Evolutionary conservation across 1,140 invertebrate species (phyloP), one percentile per base, ranked within the genome.

Genomic region (Eupeodes corollae): DNA sequence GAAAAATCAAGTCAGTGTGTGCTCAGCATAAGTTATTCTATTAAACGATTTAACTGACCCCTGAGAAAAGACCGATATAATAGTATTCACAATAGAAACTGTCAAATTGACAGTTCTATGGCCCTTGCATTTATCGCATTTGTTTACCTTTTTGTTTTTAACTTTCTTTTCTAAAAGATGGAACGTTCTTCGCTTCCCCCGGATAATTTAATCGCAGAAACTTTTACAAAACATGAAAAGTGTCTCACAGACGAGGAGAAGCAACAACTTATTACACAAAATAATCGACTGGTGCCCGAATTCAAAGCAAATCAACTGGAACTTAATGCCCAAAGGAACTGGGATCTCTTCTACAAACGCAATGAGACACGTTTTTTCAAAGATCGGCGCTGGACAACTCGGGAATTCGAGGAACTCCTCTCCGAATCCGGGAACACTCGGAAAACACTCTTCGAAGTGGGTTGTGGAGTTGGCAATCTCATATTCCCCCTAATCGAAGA

Each of bases 271-370:
- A 63, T 73, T 34, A 68, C 69, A 1, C 87, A 90, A 70, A 75
- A 91, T 62, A 75, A 73, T 1, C 74, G 86, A 12, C 55, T 88
- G 9, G 79, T 95, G 1, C 69, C 78, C 0, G 75, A 80, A 52
- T 88, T 86, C 69, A 86, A 86, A 62, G 88, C 88, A 30, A 71
- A 76, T 6, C 83, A 88, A 66, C 59, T 98, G 16, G 93, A 98
- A 71, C 71, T 67, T 41, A 82, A 98, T 57, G 88, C 92, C 0
- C 82, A 84, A 58, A 87, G 89, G 54, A 82, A 98, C 67, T 99
- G 96, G 96, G 95, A 99, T 71, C 72, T 94, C 41, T 99, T 99
- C 71, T 99, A 99, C 63, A 96, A 98, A 70, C 72, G 91, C 51
- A 93, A 94, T 65, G 83, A 86, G 55, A 84, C 78, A 0, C 75